These are phyloP conservation scores for Cichlasoma orientale DNA, from an alignment of 2,797 vertebrate species.

Conservation along the genomic window DNA sequence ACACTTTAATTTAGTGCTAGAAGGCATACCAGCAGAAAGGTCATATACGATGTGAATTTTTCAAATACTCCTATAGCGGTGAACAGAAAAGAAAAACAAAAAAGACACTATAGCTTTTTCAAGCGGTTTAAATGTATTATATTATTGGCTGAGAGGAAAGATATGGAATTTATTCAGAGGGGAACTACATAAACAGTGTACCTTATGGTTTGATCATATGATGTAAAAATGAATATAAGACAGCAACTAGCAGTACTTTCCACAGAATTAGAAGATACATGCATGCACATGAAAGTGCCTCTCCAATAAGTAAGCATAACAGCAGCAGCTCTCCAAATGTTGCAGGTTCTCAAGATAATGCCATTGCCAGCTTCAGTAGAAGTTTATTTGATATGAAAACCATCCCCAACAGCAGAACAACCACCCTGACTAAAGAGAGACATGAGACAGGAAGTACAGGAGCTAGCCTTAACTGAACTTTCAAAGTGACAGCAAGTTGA, in stretches of 20 bases:
- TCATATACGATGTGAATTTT: too few species aligned
- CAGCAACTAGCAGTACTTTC: not conserved
- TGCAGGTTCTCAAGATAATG: not conserved
- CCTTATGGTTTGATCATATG: not conserved
- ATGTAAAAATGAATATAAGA: not conserved
- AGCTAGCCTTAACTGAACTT: not conserved
- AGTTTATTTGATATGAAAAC: not conserved
- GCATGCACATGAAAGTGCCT: not conserved
- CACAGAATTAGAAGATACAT: not conserved
- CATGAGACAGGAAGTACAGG: not conserved
- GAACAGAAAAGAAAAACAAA: not conserved
- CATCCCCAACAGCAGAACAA: not conserved
- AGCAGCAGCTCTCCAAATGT: not conserved
- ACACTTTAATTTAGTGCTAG: too few species aligned
- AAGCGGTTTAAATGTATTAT: not conserved
- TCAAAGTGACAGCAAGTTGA: not conserved
- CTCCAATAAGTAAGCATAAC: not conserved
- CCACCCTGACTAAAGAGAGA: not conserved
- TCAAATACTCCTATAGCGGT: not conserved
- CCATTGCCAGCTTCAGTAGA: too few species aligned
- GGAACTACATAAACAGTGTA: not conserved
- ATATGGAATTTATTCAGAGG: not conserved
- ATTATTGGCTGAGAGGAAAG: too few species aligned
- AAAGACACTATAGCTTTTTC: not conserved
- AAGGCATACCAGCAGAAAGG: too few species aligned